Evolutionary conservation across 2,113 vertebrate species (phyloP).

Genomic region (Pterophyllum scalare): DNA sequence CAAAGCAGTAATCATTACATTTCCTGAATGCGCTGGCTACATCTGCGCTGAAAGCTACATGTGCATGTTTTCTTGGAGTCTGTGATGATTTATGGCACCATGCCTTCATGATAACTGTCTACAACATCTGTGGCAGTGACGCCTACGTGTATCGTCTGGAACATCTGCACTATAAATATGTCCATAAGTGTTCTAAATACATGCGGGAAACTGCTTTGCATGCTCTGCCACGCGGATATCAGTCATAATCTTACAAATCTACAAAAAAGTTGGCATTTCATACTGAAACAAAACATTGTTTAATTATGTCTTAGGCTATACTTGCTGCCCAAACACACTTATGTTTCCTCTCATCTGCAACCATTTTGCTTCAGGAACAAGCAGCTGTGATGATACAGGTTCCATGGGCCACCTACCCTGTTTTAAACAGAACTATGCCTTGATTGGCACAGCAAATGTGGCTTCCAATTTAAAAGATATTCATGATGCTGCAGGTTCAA

Average conservation of each 20-base stretch:
- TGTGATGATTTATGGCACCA: slow-evolving; percentile 30
- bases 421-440: slow-evolving; percentile 2
- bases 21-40: slow-evolving; percentile 18
- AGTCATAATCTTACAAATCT: not conserved
- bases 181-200: slow-evolving; percentile 38
- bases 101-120: slow-evolving; percentile 20
- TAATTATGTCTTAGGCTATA: not conserved
- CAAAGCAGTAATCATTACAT: slow-evolving; percentile 25
- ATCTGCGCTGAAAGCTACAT: slow-evolving; percentile 3
- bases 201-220: slow-evolving; percentile 8
- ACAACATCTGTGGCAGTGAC: slow-evolving; percentile 54
- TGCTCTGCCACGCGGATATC: not conserved
- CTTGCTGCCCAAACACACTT: not conserved
- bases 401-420: slow-evolving; percentile 13
- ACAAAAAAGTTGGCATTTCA: not conserved
- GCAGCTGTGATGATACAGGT: not conserved
- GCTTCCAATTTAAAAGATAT: not conserved
- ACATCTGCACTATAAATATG: slow-evolving; percentile 54
- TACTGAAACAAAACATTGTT: slow-evolving; percentile 19
- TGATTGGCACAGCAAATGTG: not conserved
- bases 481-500: slow-evolving; percentile 4
- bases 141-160: not conserved
- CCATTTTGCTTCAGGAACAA: slow-evolving; percentile 22
- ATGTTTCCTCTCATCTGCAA: slow-evolving; percentile 25
- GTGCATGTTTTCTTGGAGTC: not conserved